Base-by-base conservation (phyloP, 2,797 vertebrate species). In the Pempheris klunzingeri region DNA sequence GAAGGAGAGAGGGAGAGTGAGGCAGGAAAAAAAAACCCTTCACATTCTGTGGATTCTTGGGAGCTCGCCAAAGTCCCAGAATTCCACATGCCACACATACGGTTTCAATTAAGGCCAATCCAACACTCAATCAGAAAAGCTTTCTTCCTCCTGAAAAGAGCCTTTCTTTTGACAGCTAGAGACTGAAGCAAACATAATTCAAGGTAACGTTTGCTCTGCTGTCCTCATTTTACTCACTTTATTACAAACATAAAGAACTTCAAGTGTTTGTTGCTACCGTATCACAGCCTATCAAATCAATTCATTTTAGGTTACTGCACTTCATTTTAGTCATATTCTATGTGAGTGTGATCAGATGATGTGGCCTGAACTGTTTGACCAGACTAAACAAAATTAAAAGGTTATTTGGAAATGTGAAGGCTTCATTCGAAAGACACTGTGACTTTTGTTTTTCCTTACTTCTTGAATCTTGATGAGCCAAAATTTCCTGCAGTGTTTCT, bases 21-120 rank as follows among this genome's bases (percentile, higher is more conserved):
- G 77, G 24, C 17, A 44, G 50, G 11, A 66, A 46, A 77, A 57
- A 85, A 83, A 83, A 92, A 90, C 44, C 61, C 79, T 91, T 93
- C 80, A 87, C 97, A 97, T 98, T 97, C 97, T 98, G 96, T 88
- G 80, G 96, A 98, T 98, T 97, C 96, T 96, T 98, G 97, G 97
- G 93, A 89, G 60, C 50, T 20, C 20, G 95, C 97, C 97, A 97
- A 95, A 96, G 91, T 96, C 97, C 97, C 97, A 97, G 96, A 97
- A 96, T 97, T 97, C 96, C 95, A 90, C 95, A 93, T 95, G 92
- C 94, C 89, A 92, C 95, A 97, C 97, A 99, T 97, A 96, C 95
- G 97, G 97, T 98, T 98, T 97, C 97, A 97, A 98, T 99, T 98
- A 97, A 95, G 92, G 92, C 90, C 65, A 92, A 93, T 94, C 87